Conservation (phyloP, 2,888 invertebrate species). For the Drosophila subquinaria region DNA sequence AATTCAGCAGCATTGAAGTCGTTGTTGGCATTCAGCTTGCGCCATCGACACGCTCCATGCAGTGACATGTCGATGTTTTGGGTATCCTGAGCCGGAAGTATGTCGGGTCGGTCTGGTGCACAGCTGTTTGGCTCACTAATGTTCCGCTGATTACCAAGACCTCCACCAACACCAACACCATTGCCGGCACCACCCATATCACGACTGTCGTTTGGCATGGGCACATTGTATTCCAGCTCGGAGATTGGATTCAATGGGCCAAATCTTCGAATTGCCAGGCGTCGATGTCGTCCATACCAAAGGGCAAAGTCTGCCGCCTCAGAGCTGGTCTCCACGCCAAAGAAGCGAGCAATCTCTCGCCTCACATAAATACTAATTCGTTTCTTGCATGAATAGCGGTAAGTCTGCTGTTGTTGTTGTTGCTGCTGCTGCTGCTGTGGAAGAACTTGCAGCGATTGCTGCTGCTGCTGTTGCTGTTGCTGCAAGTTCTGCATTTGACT, state of each 20-base stretch:
- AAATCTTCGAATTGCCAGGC: slow-evolving; percentile 84
- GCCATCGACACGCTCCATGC: slow-evolving; percentile 21
- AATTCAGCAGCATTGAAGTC: slow-evolving; percentile 83
- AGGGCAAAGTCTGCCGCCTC: slow-evolving; percentile 82
- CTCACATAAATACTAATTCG: slow-evolving; percentile 83
- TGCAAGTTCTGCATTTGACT: slow-evolving; percentile 28
- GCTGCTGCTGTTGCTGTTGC: slow-evolving; percentile 40
- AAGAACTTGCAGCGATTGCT: slow-evolving; percentile 38
- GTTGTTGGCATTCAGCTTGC: slow-evolving; percentile 40
- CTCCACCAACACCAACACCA: background rate
- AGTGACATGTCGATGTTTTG: slow-evolving; percentile 61
- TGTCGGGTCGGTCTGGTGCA: slow-evolving; percentile 83
- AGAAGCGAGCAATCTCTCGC: slow-evolving; percentile 83
- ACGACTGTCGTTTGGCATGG: slow-evolving; percentile 12
- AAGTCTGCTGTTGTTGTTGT: slow-evolving; percentile 39
- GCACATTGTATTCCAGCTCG: slow-evolving; percentile 48
- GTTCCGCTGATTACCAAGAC: slow-evolving; percentile 5
- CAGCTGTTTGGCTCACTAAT: slow-evolving; percentile 38
- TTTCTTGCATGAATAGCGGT: slow-evolving; percentile 78
- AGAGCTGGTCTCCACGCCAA: slow-evolving; percentile 83
- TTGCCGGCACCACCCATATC: slow-evolving; percentile 5
- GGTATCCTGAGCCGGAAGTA: slow-evolving; percentile 82
- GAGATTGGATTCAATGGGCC: slow-evolving; percentile 52
- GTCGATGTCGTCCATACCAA: slow-evolving; percentile 84
- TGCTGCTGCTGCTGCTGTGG: slow-evolving; percentile 47